Evolutionary conservation across 2,888 invertebrate genomes (phyloP).

Genomic region (Eupithecia abbreviata): DNA sequence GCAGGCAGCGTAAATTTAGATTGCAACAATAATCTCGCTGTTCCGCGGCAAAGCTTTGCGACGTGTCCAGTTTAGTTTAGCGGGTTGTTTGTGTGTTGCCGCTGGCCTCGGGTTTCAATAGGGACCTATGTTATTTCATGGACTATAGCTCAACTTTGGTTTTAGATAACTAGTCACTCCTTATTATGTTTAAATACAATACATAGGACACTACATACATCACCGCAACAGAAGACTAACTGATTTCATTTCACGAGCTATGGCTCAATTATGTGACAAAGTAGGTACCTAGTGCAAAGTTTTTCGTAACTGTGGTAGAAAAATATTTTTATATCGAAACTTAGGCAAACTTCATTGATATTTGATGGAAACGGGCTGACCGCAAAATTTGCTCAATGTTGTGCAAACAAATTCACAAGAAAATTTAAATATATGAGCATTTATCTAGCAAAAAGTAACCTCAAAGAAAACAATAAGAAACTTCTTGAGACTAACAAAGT

Average conservation of each 20-base stretch:
- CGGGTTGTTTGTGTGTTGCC: slow-evolving; percentile 27
- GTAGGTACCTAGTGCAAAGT: no score
- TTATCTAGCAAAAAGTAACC: neutral
- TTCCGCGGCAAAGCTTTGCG: slow-evolving; percentile 33
- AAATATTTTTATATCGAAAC: neutral
- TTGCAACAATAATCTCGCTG: slow-evolving; percentile 27
- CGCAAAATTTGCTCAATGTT: neutral
- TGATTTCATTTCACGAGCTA: neutral
- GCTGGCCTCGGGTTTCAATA: neutral
- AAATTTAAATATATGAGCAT: neutral
- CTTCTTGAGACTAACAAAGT: slow-evolving; percentile 8
- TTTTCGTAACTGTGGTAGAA: neutral
- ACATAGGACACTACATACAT: no score
- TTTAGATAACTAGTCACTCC: neutral
- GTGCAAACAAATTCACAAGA: neutral
- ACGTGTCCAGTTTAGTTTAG: slow-evolving; percentile 33
- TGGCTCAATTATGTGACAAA: neutral
- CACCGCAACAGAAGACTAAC: no score
- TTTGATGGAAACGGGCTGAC: neutral
- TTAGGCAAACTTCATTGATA: neutral
- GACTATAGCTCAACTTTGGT: neutral
- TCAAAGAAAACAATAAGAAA: neutral
- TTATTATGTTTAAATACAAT: neutral
- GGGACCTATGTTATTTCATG: neutral
- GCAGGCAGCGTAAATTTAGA: slow-evolving; percentile 12